Evolutionary conservation across 2,888 invertebrate species (phyloP).

Genomic region (Ornithoptera alexandrae): DNA sequence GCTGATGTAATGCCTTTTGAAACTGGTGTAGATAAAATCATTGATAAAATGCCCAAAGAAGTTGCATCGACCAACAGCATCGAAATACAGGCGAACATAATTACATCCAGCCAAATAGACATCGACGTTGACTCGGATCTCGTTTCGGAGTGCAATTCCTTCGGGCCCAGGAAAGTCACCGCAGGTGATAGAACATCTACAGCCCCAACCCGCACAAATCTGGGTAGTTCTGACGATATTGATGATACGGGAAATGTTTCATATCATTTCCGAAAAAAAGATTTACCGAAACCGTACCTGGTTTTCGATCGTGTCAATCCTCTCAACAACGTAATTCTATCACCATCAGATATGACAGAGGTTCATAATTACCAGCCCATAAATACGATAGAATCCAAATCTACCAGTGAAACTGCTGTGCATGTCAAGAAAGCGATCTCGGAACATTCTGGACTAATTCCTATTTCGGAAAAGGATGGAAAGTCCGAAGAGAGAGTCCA

Average conservation of each 20-base stretch:
- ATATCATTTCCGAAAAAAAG: not conserved
- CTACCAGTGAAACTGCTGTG: not conserved
- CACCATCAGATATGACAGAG: constrained; percentile 31
- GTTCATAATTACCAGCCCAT: constrained; percentile 18
- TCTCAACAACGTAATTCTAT: constrained; percentile 58
- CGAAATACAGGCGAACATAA: constrained; percentile 60
- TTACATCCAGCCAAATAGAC: constrained; percentile 65
- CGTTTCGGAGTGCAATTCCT: constrained; percentile 35
- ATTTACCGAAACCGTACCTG: constrained; percentile 38
- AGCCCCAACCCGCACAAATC: not conserved
- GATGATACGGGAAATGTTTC: not conserved
- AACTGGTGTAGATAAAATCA: constrained; percentile 28
- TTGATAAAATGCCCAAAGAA: constrained; percentile 33
- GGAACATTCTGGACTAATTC: not conserved
- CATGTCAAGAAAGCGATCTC: not conserved
- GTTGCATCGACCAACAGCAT: constrained; percentile 48
- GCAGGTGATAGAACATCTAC: not conserved
- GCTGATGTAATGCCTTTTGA: constrained; percentile 51
- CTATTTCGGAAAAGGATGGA: not conserved
- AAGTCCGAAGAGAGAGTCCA: constrained; percentile 1
- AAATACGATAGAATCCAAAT: not conserved
- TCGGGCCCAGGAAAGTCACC: not conserved
- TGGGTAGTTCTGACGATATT: not conserved
- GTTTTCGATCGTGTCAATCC: constrained; percentile 64
- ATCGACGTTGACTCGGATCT: constrained; percentile 43